These are phyloP conservation scores for Cephalotes varians DNA, from an alignment of 2,888 invertebrate genomes.

Conservation along the genomic window DNA sequence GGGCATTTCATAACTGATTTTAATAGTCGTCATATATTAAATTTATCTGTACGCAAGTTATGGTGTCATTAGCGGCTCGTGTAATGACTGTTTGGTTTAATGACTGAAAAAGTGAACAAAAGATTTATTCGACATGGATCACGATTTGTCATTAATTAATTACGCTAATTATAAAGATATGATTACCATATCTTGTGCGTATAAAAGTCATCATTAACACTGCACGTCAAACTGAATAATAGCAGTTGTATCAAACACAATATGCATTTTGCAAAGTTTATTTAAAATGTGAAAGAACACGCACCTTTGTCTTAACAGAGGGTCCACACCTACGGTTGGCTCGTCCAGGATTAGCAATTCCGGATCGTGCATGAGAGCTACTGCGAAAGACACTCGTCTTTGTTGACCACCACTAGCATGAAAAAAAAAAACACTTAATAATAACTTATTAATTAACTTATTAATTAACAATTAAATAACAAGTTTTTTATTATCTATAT, in stretches of 20 bases:
- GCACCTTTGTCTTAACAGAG: constrained; percentile 92
- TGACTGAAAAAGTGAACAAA: not conserved
- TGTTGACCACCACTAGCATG: constrained; percentile 94
- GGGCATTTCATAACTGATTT: not conserved
- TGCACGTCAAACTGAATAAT: not conserved
- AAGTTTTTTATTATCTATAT: no score
- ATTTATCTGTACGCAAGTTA: not conserved
- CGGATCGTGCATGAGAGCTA: constrained; percentile 97
- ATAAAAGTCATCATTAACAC: not conserved
- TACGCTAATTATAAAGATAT: not conserved
- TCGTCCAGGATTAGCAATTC: constrained; percentile 96
- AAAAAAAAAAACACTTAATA: constrained; percentile 39
- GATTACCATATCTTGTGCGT: not conserved
- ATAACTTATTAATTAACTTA: not conserved
- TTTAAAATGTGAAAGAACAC: not conserved
- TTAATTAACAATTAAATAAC: not conserved
- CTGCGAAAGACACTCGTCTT: constrained; percentile 96
- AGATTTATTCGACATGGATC: not conserved
- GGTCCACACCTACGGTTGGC: constrained; percentile 97
- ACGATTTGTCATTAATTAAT: not conserved
- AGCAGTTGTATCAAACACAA: not conserved
- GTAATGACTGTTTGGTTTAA: constrained; percentile 6
- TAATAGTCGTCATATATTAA: not conserved
- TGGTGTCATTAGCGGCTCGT: not conserved
- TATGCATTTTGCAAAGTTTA: not conserved